Percentiles rank a stretch among this genome's conserved stretches.
Conservation (phyloP, 2,888 invertebrate species). For the Phengaris alcon region DNA sequence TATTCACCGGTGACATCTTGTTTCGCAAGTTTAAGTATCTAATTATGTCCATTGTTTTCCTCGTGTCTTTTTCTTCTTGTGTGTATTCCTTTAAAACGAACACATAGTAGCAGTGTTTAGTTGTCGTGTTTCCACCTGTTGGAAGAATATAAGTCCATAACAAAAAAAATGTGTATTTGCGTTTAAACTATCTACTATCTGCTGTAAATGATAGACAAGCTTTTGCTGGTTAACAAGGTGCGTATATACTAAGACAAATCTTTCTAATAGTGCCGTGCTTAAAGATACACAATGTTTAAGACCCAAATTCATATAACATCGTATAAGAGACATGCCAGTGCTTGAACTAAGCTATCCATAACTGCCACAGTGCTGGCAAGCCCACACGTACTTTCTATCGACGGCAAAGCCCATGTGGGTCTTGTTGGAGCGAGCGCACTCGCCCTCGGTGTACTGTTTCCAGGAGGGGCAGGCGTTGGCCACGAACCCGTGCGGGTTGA, state of each 20-base stretch:
- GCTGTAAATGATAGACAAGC: neutral
- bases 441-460: conserved; percentile 64
- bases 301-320: neutral
- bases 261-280: neutral
- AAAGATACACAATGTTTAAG: too few relatives aligned
- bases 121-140: conserved; percentile 35
- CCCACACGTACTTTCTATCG: conserved; percentile 61
- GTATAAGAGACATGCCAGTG: neutral
- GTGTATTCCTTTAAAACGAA: conserved; percentile 34
- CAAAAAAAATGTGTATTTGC: neutral
- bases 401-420: conserved; percentile 74
- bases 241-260: neutral
- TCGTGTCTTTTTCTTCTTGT: conserved; percentile 34
- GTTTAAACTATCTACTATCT: neutral
- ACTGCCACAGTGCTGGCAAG: neutral
- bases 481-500: conserved; percentile 69
- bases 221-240: neutral
- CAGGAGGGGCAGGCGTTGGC: conserved; percentile 71
- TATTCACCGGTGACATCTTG: neutral
- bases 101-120: conserved; percentile 29
- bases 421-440: conserved; percentile 55
- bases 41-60: neutral
- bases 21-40: neutral
- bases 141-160: conserved; percentile 33
- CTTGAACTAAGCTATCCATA: neutral